Conservation (phyloP, 30 jellyfish, hydroid and myxozoan genomes). For the Aurelia sp. region DNA sequence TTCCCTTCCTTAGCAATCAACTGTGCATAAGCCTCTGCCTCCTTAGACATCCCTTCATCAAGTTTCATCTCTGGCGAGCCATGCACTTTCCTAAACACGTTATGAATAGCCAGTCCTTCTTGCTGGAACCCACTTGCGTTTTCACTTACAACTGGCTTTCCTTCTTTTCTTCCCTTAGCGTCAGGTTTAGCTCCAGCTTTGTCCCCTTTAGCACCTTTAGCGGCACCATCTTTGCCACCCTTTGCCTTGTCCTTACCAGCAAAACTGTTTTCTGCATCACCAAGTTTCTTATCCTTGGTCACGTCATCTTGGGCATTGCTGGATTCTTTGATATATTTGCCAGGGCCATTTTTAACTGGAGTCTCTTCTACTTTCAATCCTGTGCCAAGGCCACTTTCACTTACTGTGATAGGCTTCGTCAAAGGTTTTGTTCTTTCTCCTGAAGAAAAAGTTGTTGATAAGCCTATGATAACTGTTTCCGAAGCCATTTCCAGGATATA, state of each 20-base stretch:
- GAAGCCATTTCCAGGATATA: too few relatives aligned
- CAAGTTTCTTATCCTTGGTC: constrained; percentile 16
- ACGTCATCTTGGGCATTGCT: background rate
- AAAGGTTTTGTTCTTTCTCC: constrained; percentile 10
- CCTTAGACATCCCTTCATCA: constrained; percentile 80
- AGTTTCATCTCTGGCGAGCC: constrained; percentile 86
- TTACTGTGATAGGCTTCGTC: constrained; percentile 10
- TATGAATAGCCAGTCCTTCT: constrained; percentile 89
- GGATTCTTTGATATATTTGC: background rate
- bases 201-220: constrained; percentile 5
- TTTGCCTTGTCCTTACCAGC: constrained; percentile 14
- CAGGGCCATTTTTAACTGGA: background rate
- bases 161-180: background rate
- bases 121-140: constrained; percentile 28
- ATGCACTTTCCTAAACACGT: constrained; percentile 82
- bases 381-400: constrained; percentile 3
- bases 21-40: constrained; percentile 90
- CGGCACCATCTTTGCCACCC: constrained; percentile 9
- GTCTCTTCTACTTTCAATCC: background rate
- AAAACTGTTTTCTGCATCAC: background rate
- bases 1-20: constrained; percentile 78
- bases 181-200: background rate
- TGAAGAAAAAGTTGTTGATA: too few relatives aligned
- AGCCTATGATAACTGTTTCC: too few relatives aligned
- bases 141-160: background rate